These are phyloP conservation scores for Plotosus lineatus DNA, from an alignment of 2,113 vertebrate species.

Conservation along the genomic window DNA sequence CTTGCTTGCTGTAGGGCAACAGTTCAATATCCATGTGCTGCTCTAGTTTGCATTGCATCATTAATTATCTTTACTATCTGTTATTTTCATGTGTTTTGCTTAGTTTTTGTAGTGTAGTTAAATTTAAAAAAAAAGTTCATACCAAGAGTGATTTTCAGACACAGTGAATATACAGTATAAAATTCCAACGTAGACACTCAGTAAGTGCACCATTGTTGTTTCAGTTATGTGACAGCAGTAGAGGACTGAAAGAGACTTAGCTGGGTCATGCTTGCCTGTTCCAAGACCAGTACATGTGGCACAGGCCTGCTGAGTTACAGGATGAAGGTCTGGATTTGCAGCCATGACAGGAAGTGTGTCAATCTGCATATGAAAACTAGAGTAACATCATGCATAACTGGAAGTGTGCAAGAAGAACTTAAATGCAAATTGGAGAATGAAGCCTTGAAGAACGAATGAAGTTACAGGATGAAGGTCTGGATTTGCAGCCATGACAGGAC, in stretches of 20 bases:
- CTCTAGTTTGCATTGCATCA: background rate
- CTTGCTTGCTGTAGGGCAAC: no score
- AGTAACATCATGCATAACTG: no score
- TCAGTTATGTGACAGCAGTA: background rate
- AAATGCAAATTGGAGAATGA: no score
- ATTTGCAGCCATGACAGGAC: constrained; percentile 20
- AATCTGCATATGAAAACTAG: constrained; percentile 27
- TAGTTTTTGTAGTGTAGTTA: background rate
- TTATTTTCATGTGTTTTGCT: background rate
- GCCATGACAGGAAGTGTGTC: constrained; percentile 17
- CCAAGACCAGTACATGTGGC: background rate
- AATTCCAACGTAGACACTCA: background rate
- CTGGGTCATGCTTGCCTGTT: background rate
- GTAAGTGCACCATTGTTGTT: background rate
- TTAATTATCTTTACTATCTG: constrained; percentile 12
- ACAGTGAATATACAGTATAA: background rate
- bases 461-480: constrained; percentile 14
- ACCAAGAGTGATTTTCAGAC: background rate
- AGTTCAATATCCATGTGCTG: no score
- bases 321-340: constrained; percentile 8
- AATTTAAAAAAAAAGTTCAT: background rate
- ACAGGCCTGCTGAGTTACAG: constrained; percentile 11
- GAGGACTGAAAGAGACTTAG: background rate
- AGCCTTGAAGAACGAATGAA: no score
- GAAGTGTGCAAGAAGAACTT: no score